These are phyloP conservation scores for Ctenoplectra terminalis DNA, from an alignment of 1,140 invertebrate genomes.

Conservation along the genomic window DNA sequence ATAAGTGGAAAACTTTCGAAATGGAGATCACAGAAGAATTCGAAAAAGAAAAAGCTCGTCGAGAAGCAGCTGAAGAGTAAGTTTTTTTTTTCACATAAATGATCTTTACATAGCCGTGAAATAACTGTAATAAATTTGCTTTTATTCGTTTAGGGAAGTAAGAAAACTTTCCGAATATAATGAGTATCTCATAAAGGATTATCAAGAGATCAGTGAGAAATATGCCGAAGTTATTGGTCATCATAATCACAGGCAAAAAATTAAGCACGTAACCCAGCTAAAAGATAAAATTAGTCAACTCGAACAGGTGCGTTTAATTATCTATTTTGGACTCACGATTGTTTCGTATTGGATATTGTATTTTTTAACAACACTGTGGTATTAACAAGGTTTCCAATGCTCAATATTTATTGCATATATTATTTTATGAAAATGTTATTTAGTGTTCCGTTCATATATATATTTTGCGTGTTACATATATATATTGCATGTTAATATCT, in stretches of 20 bases:
- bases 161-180: conserved; percentile 64
- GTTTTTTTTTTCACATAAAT: conserved; percentile 32
- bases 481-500: too few species aligned
- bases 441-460: too few species aligned
- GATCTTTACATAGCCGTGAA: neutral
- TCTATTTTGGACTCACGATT: conserved; percentile 44
- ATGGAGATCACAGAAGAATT: conserved; percentile 63
- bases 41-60: conserved; percentile 67
- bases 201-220: conserved; percentile 84
- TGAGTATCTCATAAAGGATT: conserved; percentile 77
- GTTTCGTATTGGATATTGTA: conserved; percentile 71
- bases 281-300: conserved; percentile 85
- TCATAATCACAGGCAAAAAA: conserved; percentile 88
- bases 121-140: conserved; percentile 10
- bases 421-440: too few species aligned
- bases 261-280: conserved; percentile 86
- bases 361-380: conserved; percentile 51
- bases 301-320: conserved; percentile 82
- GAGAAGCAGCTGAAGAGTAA: conserved; percentile 69
- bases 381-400: conserved; percentile 4
- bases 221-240: conserved; percentile 86
- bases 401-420: too few species aligned
- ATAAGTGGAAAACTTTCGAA: conserved; percentile 56
- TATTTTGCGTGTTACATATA: too few species aligned
- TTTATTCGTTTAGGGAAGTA: conserved; percentile 67